Conservation (phyloP, 2,113 vertebrate species). For the Coryphaenoides rupestris region DNA sequence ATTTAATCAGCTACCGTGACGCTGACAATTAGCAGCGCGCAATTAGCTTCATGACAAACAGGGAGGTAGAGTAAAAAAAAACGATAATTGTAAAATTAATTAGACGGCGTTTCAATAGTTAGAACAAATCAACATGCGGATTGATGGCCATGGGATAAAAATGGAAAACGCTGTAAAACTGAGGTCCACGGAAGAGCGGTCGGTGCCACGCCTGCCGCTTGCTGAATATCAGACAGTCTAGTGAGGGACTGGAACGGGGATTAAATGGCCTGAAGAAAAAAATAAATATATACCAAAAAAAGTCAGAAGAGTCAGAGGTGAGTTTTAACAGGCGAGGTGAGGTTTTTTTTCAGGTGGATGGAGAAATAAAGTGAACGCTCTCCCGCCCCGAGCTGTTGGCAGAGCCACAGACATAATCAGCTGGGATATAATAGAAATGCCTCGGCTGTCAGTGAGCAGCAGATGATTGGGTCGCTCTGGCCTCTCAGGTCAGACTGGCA, state of each 20-base stretch:
- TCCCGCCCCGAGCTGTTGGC: constrained; percentile 30
- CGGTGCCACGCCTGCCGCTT: too few relatives aligned
- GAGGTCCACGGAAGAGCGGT: too few relatives aligned
- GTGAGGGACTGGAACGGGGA: neutral
- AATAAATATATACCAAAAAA: too few relatives aligned
- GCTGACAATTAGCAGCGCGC: constrained; percentile 45
- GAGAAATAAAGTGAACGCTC: neutral
- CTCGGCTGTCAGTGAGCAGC: constrained; percentile 35
- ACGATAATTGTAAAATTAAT: neutral
- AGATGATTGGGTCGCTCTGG: constrained; percentile 40
- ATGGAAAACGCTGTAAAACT: too few relatives aligned
- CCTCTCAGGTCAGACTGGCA: constrained; percentile 22
- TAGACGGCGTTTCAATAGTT: neutral
- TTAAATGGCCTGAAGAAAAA: neutral
- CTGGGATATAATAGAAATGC: constrained; percentile 46
- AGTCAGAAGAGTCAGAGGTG: neutral
- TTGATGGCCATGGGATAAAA: neutral
- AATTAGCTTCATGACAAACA: constrained; percentile 40
- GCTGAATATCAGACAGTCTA: neutral
- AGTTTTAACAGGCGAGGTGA: neutral
- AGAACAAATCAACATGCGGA: neutral
- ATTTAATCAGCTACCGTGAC: constrained; percentile 39
- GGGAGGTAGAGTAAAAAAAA: constrained; percentile 1
- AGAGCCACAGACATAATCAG: constrained; percentile 37
- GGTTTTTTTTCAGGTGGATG: neutral